A percentile compares a stretch with the other conserved stretches of the same genome.
These are phyloP conservation scores for Sycophaga agraensis DNA, from an alignment of 1,140 invertebrate genomes.

Conservation along the genomic window DNA sequence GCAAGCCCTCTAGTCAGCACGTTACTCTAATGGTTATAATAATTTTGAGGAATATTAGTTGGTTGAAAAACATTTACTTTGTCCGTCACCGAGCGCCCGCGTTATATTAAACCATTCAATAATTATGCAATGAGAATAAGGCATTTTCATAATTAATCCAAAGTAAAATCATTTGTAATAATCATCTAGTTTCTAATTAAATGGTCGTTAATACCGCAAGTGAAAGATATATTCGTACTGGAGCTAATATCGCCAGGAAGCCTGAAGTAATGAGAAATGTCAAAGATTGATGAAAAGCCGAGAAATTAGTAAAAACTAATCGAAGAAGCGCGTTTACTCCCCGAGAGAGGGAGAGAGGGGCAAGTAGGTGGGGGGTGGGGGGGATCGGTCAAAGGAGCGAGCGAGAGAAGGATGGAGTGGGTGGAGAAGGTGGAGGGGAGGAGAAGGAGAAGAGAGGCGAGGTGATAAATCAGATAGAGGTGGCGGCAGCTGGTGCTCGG, in stretches of 20 bases:
- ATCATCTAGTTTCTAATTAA: neutral
- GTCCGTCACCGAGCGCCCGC: too few relatives aligned
- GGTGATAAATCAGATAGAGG: slow-evolving; percentile 53
- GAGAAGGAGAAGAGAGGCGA: slow-evolving; percentile 12
- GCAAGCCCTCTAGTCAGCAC: too few relatives aligned
- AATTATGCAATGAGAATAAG: too few relatives aligned
- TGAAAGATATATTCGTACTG: neutral
- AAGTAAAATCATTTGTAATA: too few relatives aligned
- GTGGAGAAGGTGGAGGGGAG: neutral
- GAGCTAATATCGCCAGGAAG: neutral
- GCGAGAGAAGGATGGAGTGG: neutral
- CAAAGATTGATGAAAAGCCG: slow-evolving; percentile 28
- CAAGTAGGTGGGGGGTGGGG: neutral
- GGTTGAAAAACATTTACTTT: too few relatives aligned
- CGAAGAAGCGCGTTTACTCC: neutral
- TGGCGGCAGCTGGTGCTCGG: slow-evolving; percentile 50
- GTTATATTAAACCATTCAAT: too few relatives aligned
- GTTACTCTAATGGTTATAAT: too few relatives aligned
- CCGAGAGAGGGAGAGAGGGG: neutral
- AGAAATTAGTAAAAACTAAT: slow-evolving; percentile 28
- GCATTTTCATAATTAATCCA: too few relatives aligned
- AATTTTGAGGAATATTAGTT: too few relatives aligned
- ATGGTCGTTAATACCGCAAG: slow-evolving; percentile 2
- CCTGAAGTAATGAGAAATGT: slow-evolving; percentile 28
- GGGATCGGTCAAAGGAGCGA: slow-evolving; percentile 42